Conservation (phyloP, 2,797 vertebrate species). For the Protonibea diacanthus region DNA sequence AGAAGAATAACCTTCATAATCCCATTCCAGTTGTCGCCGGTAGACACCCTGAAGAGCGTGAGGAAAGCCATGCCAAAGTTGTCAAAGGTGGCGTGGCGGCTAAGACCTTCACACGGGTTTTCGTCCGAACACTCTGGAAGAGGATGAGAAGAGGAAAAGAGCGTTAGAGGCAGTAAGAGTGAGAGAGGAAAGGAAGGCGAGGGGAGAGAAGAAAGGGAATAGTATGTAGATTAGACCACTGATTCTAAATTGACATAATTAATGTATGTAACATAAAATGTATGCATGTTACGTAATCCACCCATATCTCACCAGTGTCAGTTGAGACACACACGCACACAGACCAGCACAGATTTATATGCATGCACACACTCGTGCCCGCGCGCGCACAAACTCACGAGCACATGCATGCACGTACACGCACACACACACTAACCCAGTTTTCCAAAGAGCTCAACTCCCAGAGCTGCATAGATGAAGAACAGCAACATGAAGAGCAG, state of each 20-base stretch:
- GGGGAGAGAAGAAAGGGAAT: slow-evolving; percentile 51
- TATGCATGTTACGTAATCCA: slow-evolving; percentile 72
- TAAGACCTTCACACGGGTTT: slow-evolving; percentile 95
- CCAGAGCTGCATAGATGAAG: slow-evolving; percentile 99
- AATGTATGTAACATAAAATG: slow-evolving; percentile 69
- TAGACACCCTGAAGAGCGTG: slow-evolving; percentile 96
- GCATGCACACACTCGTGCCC: slow-evolving; percentile 54
- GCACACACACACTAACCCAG: slow-evolving; percentile 88
- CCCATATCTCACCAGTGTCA: slow-evolving; percentile 64
- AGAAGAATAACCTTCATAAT: slow-evolving; percentile 95
- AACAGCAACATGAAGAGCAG: slow-evolving; percentile 99
- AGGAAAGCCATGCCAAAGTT: slow-evolving; percentile 99
- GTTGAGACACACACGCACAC: slow-evolving; percentile 32
- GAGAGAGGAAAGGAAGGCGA: slow-evolving; percentile 34
- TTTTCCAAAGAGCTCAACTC: slow-evolving; percentile 98
- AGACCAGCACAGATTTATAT: slow-evolving; percentile 30
- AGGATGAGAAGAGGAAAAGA: slow-evolving; percentile 32
- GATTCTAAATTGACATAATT: slow-evolving; percentile 68
- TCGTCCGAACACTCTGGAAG: slow-evolving; percentile 91
- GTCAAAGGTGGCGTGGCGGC: slow-evolving; percentile 95
- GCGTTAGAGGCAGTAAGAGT: slow-evolving; percentile 36
- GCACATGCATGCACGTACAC: slow-evolving; percentile 35
- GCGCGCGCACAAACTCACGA: slow-evolving; percentile 39
- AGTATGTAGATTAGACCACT: slow-evolving; percentile 51
- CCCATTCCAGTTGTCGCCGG: slow-evolving; percentile 98